Evolutionary conservation across 2,113 vertebrate species (phyloP).

Genomic region (Paramisgurnus dabryanus): DNA sequence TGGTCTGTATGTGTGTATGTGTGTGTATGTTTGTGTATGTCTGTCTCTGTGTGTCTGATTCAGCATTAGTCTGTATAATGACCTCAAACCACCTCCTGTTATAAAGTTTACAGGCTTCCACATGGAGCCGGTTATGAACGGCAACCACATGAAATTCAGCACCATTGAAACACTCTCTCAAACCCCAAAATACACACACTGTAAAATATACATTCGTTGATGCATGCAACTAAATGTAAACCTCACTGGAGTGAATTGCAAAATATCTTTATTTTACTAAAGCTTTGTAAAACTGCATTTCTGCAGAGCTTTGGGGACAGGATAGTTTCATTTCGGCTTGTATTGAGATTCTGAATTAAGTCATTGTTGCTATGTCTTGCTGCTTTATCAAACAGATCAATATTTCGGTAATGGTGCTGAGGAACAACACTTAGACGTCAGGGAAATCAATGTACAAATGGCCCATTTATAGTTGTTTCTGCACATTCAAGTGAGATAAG

Average conservation of each 20-base stretch:
- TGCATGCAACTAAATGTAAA: background rate
- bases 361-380: too few species aligned
- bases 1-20: conserved; percentile 34
- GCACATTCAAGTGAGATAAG: too few species aligned
- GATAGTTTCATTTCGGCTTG: background rate
- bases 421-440: too few species aligned
- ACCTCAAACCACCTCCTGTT: conserved; percentile 66
- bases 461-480: too few species aligned
- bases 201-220: background rate
- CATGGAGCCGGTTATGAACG: conserved; percentile 17
- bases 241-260: background rate
- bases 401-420: too few species aligned
- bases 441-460: too few species aligned
- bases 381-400: too few species aligned
- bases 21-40: conserved; percentile 17
- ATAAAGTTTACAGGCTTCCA: conserved; percentile 9
- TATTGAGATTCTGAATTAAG: too few species aligned
- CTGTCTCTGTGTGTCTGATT: conserved; percentile 27
- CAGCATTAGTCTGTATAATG: conserved; percentile 13
- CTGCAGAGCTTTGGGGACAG: background rate
- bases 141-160: conserved; percentile 17
- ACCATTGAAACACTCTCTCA: conserved; percentile 5
- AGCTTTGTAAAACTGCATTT: background rate
- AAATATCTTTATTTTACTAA: conserved; percentile 5
- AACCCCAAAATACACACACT: background rate